Evolutionary conservation across 2,888 invertebrate genomes (phyloP).

Genomic region (Lymantria monacha): DNA sequence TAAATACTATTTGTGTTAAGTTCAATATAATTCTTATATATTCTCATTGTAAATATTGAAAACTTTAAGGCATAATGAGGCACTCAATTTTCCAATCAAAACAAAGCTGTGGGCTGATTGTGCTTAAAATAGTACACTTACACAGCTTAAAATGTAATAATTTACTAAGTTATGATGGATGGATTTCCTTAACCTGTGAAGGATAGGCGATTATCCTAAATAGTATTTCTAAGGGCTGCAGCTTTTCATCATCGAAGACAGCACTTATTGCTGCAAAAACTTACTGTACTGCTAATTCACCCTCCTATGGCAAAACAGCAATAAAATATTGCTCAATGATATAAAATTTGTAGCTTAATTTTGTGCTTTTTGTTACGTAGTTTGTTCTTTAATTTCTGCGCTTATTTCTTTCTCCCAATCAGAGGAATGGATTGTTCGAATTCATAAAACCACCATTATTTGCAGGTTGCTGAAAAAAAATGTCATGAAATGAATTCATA

Average conservation of each 20-base stretch:
- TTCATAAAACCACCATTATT: constrained; percentile 67
- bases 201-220: constrained; percentile 19
- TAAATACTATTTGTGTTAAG: constrained; percentile 31
- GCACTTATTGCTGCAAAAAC: constrained; percentile 21
- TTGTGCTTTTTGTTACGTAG: constrained; percentile 71
- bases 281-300: constrained; percentile 21
- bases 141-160: constrained; percentile 14
- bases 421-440: constrained; percentile 76
- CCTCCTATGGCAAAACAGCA: constrained; percentile 56
- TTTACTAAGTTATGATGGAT: constrained; percentile 13
- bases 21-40: constrained; percentile 14
- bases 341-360: constrained; percentile 68
- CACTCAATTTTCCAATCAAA: constrained; percentile 60
- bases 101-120: constrained; percentile 28
- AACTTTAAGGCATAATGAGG: constrained; percentile 67
- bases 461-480: constrained; percentile 56
- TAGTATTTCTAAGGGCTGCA: constrained; percentile 9
- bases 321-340: constrained; percentile 53
- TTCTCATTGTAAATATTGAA: constrained; percentile 38
- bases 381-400: constrained; percentile 60
- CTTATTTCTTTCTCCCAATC: constrained; percentile 51
- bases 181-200: constrained; percentile 9
- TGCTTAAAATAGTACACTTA: constrained; percentile 14
- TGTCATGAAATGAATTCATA: too few species aligned
- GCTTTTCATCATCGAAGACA: constrained; percentile 4